A percentile compares a stretch with the other conserved stretches of the same genome.
Conservation (phyloP, 37 sponge, comb jelly and placozoan species). For the Beroe forskalii region DNA sequence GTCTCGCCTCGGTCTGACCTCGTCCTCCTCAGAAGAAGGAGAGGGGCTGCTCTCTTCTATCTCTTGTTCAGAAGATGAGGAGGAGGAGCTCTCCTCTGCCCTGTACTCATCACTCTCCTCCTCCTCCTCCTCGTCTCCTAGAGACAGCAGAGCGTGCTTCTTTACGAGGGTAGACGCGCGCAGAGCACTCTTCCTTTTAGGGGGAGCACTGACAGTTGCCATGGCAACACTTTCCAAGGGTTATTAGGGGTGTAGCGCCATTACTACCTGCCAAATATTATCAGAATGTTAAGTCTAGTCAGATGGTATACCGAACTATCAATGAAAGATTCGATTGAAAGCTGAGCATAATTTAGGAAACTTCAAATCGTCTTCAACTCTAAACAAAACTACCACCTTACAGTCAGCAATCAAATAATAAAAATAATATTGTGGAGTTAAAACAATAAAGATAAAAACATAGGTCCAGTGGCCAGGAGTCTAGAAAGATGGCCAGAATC, state of each 20-base stretch:
- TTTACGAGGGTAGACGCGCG: neutral
- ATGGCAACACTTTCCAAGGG: no score
- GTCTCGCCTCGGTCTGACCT: neutral
- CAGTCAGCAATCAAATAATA: neutral
- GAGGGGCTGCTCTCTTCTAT: neutral
- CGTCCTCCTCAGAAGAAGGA: neutral
- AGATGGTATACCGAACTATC: no score
- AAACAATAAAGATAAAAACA: no score
- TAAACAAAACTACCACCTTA: neutral
- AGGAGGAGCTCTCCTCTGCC: neutral
- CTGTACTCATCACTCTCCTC: neutral
- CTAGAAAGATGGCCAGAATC: no score
- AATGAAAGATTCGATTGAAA: no score
- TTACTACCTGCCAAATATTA: no score
- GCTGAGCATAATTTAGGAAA: no score
- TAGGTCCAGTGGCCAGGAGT: no score
- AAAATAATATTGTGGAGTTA: no score
- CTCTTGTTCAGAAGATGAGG: neutral
- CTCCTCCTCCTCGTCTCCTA: neutral
- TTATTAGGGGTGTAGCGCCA: no score
- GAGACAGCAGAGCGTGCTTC: neutral
- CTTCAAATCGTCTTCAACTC: neutral
- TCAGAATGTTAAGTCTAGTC: no score
- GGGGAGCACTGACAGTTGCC: neutral
- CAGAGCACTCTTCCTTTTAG: conserved; percentile 25